Conservation (phyloP, 2,888 invertebrate genomes). For the Netelia melanura region DNA sequence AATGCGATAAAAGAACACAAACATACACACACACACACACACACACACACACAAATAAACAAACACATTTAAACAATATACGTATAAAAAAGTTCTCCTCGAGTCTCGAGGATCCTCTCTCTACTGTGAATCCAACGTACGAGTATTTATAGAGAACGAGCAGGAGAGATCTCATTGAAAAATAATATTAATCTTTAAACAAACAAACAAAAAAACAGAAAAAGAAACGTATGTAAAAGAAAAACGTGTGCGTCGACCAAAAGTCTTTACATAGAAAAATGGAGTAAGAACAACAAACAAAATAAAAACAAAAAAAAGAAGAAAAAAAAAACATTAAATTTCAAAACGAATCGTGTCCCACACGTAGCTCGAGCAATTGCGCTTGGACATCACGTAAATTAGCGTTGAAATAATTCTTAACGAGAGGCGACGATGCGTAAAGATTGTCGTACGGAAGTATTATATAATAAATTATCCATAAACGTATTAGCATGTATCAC, state of each 20-base stretch:
- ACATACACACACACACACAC: not conserved
- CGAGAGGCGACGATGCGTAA: constrained; percentile 1
- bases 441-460: constrained; percentile 28
- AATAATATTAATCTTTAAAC: not conserved
- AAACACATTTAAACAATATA: no score
- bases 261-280: not conserved
- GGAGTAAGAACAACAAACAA: not conserved
- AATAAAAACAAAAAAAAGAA: not conserved
- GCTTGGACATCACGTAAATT: constrained; percentile 19
- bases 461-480: constrained; percentile 19
- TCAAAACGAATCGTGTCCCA: not conserved
- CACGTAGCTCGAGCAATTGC: constrained; percentile 23
- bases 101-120: not conserved
- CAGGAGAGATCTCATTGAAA: not conserved
- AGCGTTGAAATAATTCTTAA: not conserved
- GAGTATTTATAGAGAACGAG: not conserved
- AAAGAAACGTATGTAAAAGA: not conserved
- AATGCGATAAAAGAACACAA: constrained; percentile 12
- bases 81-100: not conserved
- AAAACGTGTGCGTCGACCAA: not conserved
- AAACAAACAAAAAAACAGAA: no score
- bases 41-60: no score
- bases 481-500: constrained; percentile 13
- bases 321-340: not conserved
- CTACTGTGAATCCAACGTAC: not conserved